Evolutionary conservation across 2,797 vertebrate species (phyloP), one percentile per base, ranked within the genome.

Genomic region (Megaceryle alcyon): DNA sequence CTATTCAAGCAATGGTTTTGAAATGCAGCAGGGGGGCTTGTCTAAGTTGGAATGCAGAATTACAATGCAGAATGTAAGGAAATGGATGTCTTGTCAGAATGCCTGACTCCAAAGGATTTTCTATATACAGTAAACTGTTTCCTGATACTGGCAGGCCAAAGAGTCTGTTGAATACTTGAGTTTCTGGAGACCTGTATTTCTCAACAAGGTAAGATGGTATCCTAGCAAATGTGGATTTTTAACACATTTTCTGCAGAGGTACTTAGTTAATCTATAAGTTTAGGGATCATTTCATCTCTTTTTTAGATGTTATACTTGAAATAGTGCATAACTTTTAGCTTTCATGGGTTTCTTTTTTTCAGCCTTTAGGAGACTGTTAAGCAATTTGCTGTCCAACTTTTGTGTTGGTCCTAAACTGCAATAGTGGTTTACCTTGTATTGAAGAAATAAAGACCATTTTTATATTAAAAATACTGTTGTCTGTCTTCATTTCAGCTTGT

Each of bases 351-450:
- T 96, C 97, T 98, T 97, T 87, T 86, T 97, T 97, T 43, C 95
- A 98, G 98, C 97, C 97, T 98, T 98, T 98, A 98, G 98, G 97
- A 97, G 97, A 98, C 97, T 98, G 96, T 98, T 98, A 82, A 97
- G 97, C 97, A 98, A 97, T 98, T 98, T 98, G 96, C 97, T 98
- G 82, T 97, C 97, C 97, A 98, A 97, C 97, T 95, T 95, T 97
- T 97, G 94, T 98, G 97, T 98, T 98, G 98, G 97, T 97, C 97
- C 97, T 97, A 97, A 98, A 98, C 97, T 98, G 98, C 98, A 95
- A 96, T 97, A 95, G 94, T 98, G 97, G 96, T 97, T 97, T 98
- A 97, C 94, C 97, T 98, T 98, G 98, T 98, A 98, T 96, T 98
- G 97, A 98, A 97, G 96, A 96, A 98, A 98, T 98, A 98, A 98